Base-by-base conservation (phyloP, 2,888 invertebrate species). In the Sinhomidia bicolor region DNA sequence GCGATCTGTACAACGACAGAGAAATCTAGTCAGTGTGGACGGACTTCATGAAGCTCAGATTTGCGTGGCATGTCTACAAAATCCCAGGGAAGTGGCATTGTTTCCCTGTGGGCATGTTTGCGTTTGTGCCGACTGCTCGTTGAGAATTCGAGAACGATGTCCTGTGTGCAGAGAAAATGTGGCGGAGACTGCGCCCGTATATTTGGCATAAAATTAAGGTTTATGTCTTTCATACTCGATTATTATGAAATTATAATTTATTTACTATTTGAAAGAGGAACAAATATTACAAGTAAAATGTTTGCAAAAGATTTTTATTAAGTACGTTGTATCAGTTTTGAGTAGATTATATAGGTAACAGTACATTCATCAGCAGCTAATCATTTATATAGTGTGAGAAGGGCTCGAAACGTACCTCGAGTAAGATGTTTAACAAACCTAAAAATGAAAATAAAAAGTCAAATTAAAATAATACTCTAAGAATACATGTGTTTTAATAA, bases 41-140 rank as follows among this genome's bases (percentile, higher is more conserved):
- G 88, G 88, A 44, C 78, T 88, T 12, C 82, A 83, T 65, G 68
- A 88, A 29, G 65, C 68, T 1, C 83, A 83, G 57, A 88, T 88
- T 68, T 88, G 88, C 23, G 41, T 83, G 14, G 44, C 83, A 4
- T 88, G 88, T 51, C 57, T 88, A n/a, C 78, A 83, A 57, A 88
- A 88, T 54, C 88, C 82, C 1, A 47, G 88, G 36, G 88, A 88
- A 26, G 88, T 88, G 5, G 83, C 78, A 7, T 41, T 88, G 10
- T 68, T 83, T 51, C 88, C 88, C 6, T 88, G 88, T 83, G 83
- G 82, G 5, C 87, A 87, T 41, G 62, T 87, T 47, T 87, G 87
- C n/a, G 32, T 87, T 0, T 87, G 87, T 76, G 87, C 82, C 0
- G 87, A 87, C 65, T 87, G 87, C 54, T 81, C 82, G 4, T 41